These are phyloP conservation scores for Colletes latitarsis DNA, from an alignment of 1,140 invertebrate species.

Conservation along the genomic window DNA sequence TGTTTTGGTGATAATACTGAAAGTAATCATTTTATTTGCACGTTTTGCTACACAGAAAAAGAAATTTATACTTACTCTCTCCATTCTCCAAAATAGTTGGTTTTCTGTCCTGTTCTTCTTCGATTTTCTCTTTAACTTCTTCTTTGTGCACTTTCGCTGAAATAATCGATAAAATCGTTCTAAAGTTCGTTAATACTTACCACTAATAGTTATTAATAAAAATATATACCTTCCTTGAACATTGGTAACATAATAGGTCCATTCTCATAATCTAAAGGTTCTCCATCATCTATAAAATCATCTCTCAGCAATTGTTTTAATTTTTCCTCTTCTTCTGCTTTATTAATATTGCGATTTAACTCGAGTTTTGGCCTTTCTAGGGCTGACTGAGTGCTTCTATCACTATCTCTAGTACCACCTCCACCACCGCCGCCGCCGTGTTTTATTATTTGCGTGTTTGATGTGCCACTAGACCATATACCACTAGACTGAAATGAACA, in stretches of 20 bases:
- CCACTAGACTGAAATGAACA: conserved; percentile 70
- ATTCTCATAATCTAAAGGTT: conserved; percentile 64
- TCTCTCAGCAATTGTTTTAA: conserved; percentile 71
- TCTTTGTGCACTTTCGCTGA: conserved; percentile 61
- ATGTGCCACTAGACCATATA: conserved; percentile 75
- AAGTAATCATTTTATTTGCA: conserved; percentile 19
- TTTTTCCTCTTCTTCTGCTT: conserved; percentile 73
- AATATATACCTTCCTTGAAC: conserved; percentile 61
- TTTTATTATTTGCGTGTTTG: conserved; percentile 42
- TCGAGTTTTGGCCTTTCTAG: conserved; percentile 73
- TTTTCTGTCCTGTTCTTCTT: conserved; percentile 60
- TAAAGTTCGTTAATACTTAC: background rate
- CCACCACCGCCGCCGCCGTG: conserved; percentile 8
- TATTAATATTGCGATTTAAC: conserved; percentile 69
- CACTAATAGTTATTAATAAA: no score
- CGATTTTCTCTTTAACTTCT: conserved; percentile 33
- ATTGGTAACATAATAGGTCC: conserved; percentile 70
- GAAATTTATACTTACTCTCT: conserved; percentile 58
- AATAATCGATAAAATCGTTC: conserved; percentile 11
- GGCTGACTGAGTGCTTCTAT: conserved; percentile 36
- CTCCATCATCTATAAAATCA: conserved; percentile 73
- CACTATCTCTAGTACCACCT: conserved; percentile 48
- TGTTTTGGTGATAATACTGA: conserved; percentile 39
- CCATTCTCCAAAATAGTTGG: conserved; percentile 72
- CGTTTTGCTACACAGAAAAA: background rate